Base-by-base conservation (phyloP, 2,888 invertebrate genomes). In the Oligia strigilis region DNA sequence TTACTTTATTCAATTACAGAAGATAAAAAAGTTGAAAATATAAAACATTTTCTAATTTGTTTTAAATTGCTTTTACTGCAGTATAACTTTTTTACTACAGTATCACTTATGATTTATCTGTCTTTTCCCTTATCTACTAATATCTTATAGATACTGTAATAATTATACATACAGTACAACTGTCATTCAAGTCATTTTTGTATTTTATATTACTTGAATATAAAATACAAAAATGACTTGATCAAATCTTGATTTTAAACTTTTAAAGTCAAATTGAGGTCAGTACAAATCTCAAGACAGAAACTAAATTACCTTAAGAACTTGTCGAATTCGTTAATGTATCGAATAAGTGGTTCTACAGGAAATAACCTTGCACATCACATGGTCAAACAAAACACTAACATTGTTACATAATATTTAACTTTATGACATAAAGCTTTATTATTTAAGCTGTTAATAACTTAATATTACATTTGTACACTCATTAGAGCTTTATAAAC, bases 311-410 rank as follows among this genome's bases (percentile, higher is more conserved):
- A 73, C 9, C 72, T 69, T 69, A 85, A 81, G 86, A 79, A 60
- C 85, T 81, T 74, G 75, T 81, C 46, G 78, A 46, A 73, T 72
- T 72, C 72, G 75, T 86, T 74, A 58, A 62, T 65, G 70, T 75
- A 55, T 73, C 8, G 77, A 46, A 46, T 81, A 62, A 46, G 60
- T 80, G 46, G 58, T 80, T 73, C 14, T 84, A 75, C 81, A 91
- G 91, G 90, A 92, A 93, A 85, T 90, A 90, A 92, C 93, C 93
- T 93, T 92, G 88, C 9, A 29, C 58, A 80, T 88, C 82, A 87
- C 87, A 87, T 88, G 87, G 86, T 81, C 83, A 80, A 87, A 81
- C 82, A 85, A 87, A 88, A 88, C 52, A 71, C 52, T 36, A 79
- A 75, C 72, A 71, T 66, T 85, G 88, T 93, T 94, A 92, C 92